Evolutionary conservation across 2,888 invertebrate species (phyloP).

Genomic region (Thyatira batis): DNA sequence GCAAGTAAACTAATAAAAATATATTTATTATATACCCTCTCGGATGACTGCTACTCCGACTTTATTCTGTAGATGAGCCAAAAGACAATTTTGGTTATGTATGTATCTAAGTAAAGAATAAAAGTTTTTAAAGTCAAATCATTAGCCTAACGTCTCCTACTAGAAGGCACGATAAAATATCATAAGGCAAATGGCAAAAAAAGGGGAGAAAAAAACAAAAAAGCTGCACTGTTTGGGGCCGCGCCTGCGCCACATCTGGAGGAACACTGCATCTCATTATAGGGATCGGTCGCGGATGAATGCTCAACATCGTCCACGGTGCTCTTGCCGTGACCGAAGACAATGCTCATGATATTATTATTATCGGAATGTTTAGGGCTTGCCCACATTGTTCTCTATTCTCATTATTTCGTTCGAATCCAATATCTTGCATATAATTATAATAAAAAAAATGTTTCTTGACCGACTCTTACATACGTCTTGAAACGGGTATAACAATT

Average conservation of each 20-base stretch:
- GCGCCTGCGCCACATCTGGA: constrained; percentile 80
- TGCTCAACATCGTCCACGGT: constrained; percentile 40
- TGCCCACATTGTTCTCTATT: not conserved
- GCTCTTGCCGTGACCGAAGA: constrained; percentile 48
- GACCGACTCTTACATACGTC: too few species aligned
- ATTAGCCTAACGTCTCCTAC: not conserved
- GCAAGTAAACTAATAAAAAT: too few species aligned
- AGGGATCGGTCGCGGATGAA: constrained; percentile 70
- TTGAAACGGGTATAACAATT: too few species aligned
- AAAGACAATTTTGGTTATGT: too few species aligned
- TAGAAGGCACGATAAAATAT: not conserved
- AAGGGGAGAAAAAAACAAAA: constrained; percentile 61
- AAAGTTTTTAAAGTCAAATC: too few species aligned
- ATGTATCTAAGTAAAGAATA: too few species aligned
- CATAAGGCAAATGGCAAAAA: constrained; percentile 41
- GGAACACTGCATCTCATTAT: constrained; percentile 77
- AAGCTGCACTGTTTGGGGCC: constrained; percentile 61
- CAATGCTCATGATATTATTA: constrained; percentile 48
- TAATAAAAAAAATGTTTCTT: too few species aligned
- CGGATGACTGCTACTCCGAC: too few species aligned
- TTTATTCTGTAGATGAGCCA: too few species aligned
- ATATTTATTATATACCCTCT: too few species aligned
- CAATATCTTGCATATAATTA: not conserved
- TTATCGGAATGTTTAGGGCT: constrained; percentile 15
- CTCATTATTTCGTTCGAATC: not conserved